A percentile compares a stretch with the other conserved stretches of the same genome.
Evolutionary conservation across 2,113 vertebrate genomes (phyloP).

Genomic region (Mormyrus lacerda): DNA sequence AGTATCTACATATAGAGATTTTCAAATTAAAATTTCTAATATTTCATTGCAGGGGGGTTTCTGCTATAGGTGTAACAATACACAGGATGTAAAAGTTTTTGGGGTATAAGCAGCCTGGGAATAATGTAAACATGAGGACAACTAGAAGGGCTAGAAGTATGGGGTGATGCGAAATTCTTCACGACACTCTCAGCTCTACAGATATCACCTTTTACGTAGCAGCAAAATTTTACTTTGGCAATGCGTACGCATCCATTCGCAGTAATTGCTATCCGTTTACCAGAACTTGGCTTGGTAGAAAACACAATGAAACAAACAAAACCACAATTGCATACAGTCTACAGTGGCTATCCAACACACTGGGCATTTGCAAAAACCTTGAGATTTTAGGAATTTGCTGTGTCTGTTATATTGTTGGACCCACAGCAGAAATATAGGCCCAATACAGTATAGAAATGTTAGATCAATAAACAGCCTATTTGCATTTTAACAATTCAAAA

Average conservation of each 20-base stretch:
- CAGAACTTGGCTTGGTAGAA: slow-evolving; percentile 44
- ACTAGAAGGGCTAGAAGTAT: not conserved
- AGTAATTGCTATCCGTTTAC: slow-evolving; percentile 43
- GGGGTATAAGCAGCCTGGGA: not conserved
- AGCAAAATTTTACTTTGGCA: slow-evolving; percentile 32
- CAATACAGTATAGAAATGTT: not conserved
- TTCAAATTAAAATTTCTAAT: not conserved
- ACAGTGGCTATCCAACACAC: slow-evolving; percentile 34
- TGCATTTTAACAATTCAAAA: not conserved
- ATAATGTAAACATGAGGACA: not conserved
- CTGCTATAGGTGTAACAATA: not conserved
- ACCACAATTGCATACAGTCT: slow-evolving; percentile 42
- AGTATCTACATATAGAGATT: not conserved
- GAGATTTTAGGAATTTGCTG: slow-evolving; percentile 19
- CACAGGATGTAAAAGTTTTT: not conserved
- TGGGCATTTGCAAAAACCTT: not conserved
- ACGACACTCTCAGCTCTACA: slow-evolving; percentile 12
- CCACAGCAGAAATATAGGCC: not conserved
- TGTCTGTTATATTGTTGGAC: not conserved
- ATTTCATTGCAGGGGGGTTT: not conserved
- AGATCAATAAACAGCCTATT: not conserved
- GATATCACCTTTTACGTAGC: slow-evolving; percentile 34
- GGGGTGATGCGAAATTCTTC: not conserved
- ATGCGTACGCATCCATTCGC: slow-evolving; percentile 33
- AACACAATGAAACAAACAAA: slow-evolving; percentile 48